phyloP scores from a whole-genome alignment of 2,113 vertebrate genomes.

The Bujurquina vittata region DNA sequence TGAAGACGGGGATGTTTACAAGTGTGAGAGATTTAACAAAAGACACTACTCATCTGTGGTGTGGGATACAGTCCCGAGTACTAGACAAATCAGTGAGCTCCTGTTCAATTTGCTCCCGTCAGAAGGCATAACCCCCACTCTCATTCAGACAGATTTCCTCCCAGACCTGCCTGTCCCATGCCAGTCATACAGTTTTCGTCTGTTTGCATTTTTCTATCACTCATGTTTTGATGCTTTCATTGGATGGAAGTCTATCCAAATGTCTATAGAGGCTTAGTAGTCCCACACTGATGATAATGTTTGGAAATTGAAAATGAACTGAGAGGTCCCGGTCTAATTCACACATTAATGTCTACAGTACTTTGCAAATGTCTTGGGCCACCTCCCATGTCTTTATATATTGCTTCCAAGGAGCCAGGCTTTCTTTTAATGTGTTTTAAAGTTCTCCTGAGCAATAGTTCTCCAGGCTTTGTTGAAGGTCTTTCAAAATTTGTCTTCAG shows the following conservation, averaged over 20 bases:
- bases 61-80: neutral
- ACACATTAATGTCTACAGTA: neutral
- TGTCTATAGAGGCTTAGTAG: neutral
- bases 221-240: neutral
- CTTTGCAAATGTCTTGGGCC: neutral
- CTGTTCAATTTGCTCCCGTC: neutral
- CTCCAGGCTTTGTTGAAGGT: neutral
- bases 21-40: neutral
- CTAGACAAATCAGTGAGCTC: neutral
- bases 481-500: neutral
- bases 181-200: neutral
- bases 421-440: neutral
- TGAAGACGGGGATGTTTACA: neutral
- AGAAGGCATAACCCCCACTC: rapidly evolving
- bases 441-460: neutral
- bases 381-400: neutral
- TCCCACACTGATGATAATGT: neutral
- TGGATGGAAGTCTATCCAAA: neutral
- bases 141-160: neutral
- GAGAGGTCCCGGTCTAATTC: neutral
- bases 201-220: neutral
- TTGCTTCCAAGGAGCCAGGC: neutral
- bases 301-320: neutral
- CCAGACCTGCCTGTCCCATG: neutral
- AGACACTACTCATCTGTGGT: neutral